Evolutionary conservation across 1,140 invertebrate species (phyloP).

Genomic region (Drosophila rufa): DNA sequence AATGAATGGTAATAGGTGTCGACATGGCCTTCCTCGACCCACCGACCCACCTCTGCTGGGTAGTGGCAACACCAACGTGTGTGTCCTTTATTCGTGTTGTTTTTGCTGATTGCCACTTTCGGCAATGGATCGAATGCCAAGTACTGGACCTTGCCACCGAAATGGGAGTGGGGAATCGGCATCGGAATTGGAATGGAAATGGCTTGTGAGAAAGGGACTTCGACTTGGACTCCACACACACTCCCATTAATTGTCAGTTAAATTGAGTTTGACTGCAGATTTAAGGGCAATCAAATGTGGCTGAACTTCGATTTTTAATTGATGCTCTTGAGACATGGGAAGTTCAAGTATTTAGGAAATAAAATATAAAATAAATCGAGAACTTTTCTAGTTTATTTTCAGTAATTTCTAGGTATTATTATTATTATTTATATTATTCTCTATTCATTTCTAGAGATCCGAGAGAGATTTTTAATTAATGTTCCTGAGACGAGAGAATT

Average conservation of each 20-base stretch:
- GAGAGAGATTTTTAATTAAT: too few species aligned
- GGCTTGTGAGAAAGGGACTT: neutral
- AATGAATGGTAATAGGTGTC: slow-evolving; percentile 83
- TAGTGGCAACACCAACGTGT: slow-evolving; percentile 49
- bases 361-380: too few species aligned
- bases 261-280: slow-evolving; percentile 72
- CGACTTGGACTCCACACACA: slow-evolving; percentile 8
- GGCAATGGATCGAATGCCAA: slow-evolving; percentile 71
- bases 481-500: too few species aligned
- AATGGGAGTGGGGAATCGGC: neutral
- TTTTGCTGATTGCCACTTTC: slow-evolving; percentile 81
- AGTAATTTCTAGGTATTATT: too few species aligned
- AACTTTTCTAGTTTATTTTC: too few species aligned
- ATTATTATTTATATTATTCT: too few species aligned
- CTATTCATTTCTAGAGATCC: too few species aligned
- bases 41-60: slow-evolving; percentile 6
- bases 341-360: too few species aligned
- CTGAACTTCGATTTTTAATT: slow-evolving; percentile 28
- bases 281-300: neutral
- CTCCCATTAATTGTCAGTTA: slow-evolving; percentile 82
- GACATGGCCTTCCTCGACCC: slow-evolving; percentile 59
- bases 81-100: slow-evolving; percentile 66
- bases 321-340: neutral
- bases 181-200: neutral
- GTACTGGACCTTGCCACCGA: slow-evolving; percentile 13